Evolutionary conservation across 2,113 vertebrate species (phyloP).

Genomic region (Rhinoderma darwinii): DNA sequence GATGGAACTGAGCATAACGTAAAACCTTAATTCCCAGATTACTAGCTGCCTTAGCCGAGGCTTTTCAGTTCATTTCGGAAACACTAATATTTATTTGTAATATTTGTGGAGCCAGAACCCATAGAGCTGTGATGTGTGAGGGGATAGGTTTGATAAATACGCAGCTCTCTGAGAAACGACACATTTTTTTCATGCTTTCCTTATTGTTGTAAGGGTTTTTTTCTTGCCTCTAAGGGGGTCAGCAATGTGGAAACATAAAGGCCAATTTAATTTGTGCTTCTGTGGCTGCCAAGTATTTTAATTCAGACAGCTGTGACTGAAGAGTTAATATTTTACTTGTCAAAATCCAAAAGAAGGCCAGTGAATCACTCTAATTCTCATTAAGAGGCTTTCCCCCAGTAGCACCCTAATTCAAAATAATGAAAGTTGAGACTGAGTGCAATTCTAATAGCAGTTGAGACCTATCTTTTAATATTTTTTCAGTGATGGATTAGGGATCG

Average conservation of each 20-base stretch:
- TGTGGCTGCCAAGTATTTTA: conserved; percentile 99
- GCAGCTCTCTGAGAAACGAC: conserved; percentile 76
- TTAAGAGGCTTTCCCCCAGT: conserved; percentile 99
- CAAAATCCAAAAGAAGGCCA: conserved; percentile 98
- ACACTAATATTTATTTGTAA: conserved; percentile 67
- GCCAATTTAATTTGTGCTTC: conserved; percentile 99
- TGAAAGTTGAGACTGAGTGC: conserved; percentile 99
- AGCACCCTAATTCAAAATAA: conserved; percentile 99
- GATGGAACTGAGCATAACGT: conserved; percentile 69
- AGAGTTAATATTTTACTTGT: conserved; percentile 99
- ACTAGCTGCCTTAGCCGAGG: conserved; percentile 64
- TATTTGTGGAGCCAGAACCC: conserved; percentile 63
- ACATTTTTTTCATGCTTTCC: conserved; percentile 73
- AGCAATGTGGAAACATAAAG: conserved; percentile 99
- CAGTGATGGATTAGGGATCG: conserved; percentile 99
- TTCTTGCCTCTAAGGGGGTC: conserved; percentile 94
- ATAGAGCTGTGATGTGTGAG: conserved; percentile 52
- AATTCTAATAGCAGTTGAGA: conserved; percentile 99
- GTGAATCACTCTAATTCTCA: conserved; percentile 99
- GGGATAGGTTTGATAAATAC: conserved; percentile 77
- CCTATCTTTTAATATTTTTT: conserved; percentile 99
- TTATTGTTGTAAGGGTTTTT: conserved; percentile 80
- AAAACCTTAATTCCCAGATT: conserved; percentile 72
- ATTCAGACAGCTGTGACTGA: conserved; percentile 99
- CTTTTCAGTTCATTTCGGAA: conserved; percentile 69